Evolutionary conservation across 2,113 vertebrate genomes (phyloP), one percentile per base, ranked within the genome.

Genomic region (Semnopithecus entellus): DNA sequence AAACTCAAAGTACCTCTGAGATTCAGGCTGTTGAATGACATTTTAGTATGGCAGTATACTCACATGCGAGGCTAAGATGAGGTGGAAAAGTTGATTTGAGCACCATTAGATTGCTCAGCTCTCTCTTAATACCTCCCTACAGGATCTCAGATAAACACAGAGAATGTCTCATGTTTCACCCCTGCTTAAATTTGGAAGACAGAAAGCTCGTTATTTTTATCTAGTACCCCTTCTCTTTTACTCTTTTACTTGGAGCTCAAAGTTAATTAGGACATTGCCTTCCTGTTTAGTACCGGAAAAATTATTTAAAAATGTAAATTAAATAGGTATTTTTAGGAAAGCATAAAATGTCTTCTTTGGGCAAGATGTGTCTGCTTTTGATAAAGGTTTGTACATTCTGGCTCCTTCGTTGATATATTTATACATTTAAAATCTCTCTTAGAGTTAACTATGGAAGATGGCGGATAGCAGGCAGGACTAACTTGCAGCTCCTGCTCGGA

Each of bases 291-390:
- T 27, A 75, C 16, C 38, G 6, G 16, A 25, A 88, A 82, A 84
- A 59, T 50, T 82, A 88, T 68, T 94, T 84, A 25, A 86, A 92
- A 96, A 79, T 79, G 6, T 43, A 73, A 94, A 79, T 78, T 81
- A 81, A 92, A 61, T 73, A 14, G 4, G 66, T 32, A 81, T 84
- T 97, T 23, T 96, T 92, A 84, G 20, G 50, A 66, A 96, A 85
- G 12, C 8, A 88, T 61, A 48, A 66, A 84, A 52, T 92, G 14
- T 76, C 25, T 81, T 83, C 8, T 86, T 68, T 76, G 20, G n/a
- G 38, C 17, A 96, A 93, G 27, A 86, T 78, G 12, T 22, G 7
- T 85, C 43, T 83, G 52, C 52, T 93, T 48, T 79, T 50, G 8
- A 25, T 80, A 85, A 96, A 20, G 14, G 8, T 57, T 70, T 89